Base-by-base conservation (phyloP, 2,888 invertebrate genomes). In the Mesopsocus fuscifrons region DNA sequence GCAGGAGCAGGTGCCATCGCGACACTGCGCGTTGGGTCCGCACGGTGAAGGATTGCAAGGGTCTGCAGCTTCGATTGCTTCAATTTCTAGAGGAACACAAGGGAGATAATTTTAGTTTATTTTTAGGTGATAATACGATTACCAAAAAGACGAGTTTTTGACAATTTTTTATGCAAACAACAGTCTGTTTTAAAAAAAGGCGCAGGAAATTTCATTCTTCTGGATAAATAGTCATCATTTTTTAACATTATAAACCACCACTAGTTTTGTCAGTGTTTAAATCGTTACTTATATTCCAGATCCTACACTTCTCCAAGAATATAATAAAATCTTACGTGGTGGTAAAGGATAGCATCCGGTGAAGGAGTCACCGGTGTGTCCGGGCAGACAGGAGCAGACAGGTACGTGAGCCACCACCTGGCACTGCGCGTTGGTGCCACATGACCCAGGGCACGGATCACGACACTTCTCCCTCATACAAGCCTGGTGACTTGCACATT, bases 1-100 rank as follows among this genome's bases (percentile, higher is more conserved):
- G 52, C 67, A 68, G n/a, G 59, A 57, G 50, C 66, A 67, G 55
- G n/a, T 46, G 50, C 43, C 61, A 45, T 52, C 59, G 3, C 51
- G 50, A 55, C 77, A 78, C 47, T 69, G 59, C 17, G 77, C 66
- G 56, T 79, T 78, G 41, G 73, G 67, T 49, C 80, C 82, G 55
- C 82, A 82, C 23, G 77, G 79, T 49, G 73, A 74, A 50, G 73
- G 74, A 44, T 62, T 55, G 54, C 77, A 77, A 23, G 74, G 72
- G 52, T 68, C 63, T 54, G 60, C 57, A 13, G 59, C 57, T 49
- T 56, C 54, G 43, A 56, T 54, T 34, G 52, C 50, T 46, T 30
- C 56, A 26, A 57, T 59, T 61, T 47, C 49, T 47, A 20, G n/a
- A 18, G 20, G 26, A 26, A 26, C 8, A 6, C 6, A 26, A 26